Evolutionary conservation across 2,888 invertebrate genomes (phyloP), one percentile per base, ranked within the genome.

Genomic region (Gibbula magus): DNA sequence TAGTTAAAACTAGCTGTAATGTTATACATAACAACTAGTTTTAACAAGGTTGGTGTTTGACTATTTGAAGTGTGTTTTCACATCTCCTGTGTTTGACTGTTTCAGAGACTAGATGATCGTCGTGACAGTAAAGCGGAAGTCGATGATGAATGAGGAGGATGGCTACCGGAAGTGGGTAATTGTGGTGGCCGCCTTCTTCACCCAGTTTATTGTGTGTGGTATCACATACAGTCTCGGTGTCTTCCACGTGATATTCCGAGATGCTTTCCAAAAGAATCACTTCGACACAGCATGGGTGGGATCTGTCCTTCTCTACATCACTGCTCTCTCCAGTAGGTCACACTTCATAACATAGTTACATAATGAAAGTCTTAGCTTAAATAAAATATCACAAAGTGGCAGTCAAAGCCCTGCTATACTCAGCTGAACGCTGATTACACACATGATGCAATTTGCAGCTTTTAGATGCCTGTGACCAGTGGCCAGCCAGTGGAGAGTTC

Each of bases 271-370:
- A 8, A 84, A 86, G 75, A 87, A 88, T 66, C 89, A 89, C 79
- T 91, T 91, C 81, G 89, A 91, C 81, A 89, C 91, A 20, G 89
- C 91, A 67, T 91, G 91, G 91, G 84, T 88, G 0, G 89, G 89
- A 1, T 86, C 91, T 16, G 87, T 90, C 39, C 83, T 88, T 32
- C 82, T 91, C 45, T 89, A 90, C 83, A 85, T 89, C 66, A 91
- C 89, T 45, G 90, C 89, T 29, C 78, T 90, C 8, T 88, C 91
- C 78, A 89, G 90, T 90, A 85, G 86, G 90, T 84, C 8, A 54
- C 61, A 18, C 54, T 16, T 10, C 20, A 16, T 54, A n/a, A n/a
- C n/a, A n/a, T n/a, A n/a, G n/a, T n/a, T n/a, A n/a, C n/a, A n/a
- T n/a, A n/a, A n/a, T n/a, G n/a, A n/a, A n/a, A n/a, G n/a, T n/a